A percentile compares a stretch with the other conserved stretches of the same genome.
Conservation (phyloP, 2,113 vertebrate species). For the Catharus fuscescens region DNA sequence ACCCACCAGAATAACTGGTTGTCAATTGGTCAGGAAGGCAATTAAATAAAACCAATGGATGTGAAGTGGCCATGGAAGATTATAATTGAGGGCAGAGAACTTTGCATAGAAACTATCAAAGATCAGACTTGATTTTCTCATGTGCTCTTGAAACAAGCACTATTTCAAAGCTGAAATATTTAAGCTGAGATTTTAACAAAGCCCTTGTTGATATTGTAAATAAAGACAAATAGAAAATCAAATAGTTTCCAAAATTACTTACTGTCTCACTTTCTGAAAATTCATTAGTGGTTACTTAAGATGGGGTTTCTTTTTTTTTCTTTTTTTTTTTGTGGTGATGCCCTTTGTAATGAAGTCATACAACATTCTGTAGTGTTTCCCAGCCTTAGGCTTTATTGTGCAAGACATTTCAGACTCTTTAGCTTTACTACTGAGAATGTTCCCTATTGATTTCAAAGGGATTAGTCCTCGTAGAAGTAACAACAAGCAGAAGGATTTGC, state of each 20-base stretch:
- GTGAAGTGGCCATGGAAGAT: not conserved
- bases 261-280: not conserved
- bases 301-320: not conserved
- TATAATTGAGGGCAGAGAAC: not conserved
- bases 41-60: not conserved
- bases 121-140: not conserved
- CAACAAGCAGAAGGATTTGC: conserved; percentile 7
- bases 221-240: conserved; percentile 50
- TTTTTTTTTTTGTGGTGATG: not conserved
- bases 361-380: not conserved
- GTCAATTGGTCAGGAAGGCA: not conserved
- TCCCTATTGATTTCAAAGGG: conserved; percentile 50
- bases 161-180: conserved; percentile 1
- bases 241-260: not conserved
- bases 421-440: not conserved
- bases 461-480: not conserved
- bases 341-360: not conserved
- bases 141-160: not conserved
- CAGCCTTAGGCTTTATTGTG: not conserved
- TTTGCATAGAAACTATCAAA: not conserved
- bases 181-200: conserved; percentile 1
- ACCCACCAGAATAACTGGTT: not conserved
- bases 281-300: not conserved
- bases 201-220: not conserved
- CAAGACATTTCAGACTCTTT: conserved; percentile 13